Evolutionary conservation across 2,113 vertebrate species (phyloP), one percentile per base, ranked within the genome.

Genomic region (Chamaetylas fuelleborni): DNA sequence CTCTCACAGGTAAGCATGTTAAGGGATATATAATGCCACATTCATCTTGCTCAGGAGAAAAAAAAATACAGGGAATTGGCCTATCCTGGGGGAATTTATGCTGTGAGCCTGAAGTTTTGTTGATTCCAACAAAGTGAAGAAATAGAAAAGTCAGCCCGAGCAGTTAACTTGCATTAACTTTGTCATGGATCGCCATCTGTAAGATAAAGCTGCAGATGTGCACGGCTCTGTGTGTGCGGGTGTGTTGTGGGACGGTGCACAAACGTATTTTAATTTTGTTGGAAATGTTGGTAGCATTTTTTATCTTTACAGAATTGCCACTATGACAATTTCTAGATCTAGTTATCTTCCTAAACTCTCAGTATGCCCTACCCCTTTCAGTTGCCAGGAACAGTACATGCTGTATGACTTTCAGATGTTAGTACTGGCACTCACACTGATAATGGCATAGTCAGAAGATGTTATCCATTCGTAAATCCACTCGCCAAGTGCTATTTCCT

Each of bases 61-160:
- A 67, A 92, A 72, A 67, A 94, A 94, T 36, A 74, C 12, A 56
- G 88, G 58, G 77, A 78, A 90, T 33, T 89, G 69, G 78, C 43
- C 87, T 88, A 58, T 93, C 69, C 56, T 34, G 40, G 82, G 70
- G 34, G 71, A 60, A 94, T 81, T 96, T 73, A 84, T 81, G 89
- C 81, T n/a, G 38, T 19, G 74, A 97, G 92, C 60, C 69, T 90
- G 90, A 86, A 92, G 90, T 96, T 97, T 76, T 92, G 86, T 95
- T 94, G 86, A 84, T 93, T 96, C 76, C 93, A 91, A 70, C 13
- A 20, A 51, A 6, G 47, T 66, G 79, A 92, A 71, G 76, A 54
- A 78, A 80, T 42, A 91, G 58, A 61, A 90, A 86, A 96, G 82
- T 33, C 90, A 97, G 94, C 36, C 53, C 4, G 3, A 89, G 79